These are phyloP conservation scores for Arnoldichthys spilopterus DNA, from an alignment of 2,797 vertebrate genomes.

Conservation along the genomic window DNA sequence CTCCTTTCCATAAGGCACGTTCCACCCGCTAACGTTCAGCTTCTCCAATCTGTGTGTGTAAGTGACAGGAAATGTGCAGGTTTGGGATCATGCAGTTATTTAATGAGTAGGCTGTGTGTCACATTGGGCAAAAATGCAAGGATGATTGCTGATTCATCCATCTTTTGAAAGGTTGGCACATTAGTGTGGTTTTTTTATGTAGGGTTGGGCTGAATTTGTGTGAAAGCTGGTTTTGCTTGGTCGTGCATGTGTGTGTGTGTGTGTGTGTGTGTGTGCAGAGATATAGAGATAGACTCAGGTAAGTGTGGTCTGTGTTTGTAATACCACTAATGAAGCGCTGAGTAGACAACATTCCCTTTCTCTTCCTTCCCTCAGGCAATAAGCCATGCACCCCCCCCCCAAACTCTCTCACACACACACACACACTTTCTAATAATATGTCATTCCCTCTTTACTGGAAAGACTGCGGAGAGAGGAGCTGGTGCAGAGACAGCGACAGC, in stretches of 20 bases:
- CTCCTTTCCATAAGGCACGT: too few relatives aligned
- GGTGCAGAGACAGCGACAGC: background rate
- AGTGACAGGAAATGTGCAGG: background rate
- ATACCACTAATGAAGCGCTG: constrained; percentile 44
- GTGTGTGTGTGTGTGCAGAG: too few relatives aligned
- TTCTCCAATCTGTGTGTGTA: background rate
- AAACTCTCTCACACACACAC: too few relatives aligned
- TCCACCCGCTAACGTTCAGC: background rate
- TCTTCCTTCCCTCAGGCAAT: constrained; percentile 38
- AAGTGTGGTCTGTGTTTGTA: constrained; percentile 1
- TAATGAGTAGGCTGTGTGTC: background rate
- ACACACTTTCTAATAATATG: constrained; percentile 52
- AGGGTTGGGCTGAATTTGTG: background rate
- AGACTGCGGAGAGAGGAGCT: constrained; percentile 3
- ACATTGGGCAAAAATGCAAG: background rate
- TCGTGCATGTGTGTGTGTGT: background rate
- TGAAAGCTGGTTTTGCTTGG: background rate
- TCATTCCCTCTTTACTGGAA: constrained; percentile 46
- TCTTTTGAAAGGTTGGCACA: background rate
- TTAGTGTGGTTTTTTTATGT: background rate
- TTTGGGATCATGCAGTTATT: background rate
- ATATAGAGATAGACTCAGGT: background rate
- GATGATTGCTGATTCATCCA: background rate
- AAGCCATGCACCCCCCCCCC: background rate
- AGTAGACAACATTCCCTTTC: constrained; percentile 13